phyloP scores from a whole-genome alignment of 92 coral and sea anemone species.

The Parazoanthus atlanticus region DNA sequence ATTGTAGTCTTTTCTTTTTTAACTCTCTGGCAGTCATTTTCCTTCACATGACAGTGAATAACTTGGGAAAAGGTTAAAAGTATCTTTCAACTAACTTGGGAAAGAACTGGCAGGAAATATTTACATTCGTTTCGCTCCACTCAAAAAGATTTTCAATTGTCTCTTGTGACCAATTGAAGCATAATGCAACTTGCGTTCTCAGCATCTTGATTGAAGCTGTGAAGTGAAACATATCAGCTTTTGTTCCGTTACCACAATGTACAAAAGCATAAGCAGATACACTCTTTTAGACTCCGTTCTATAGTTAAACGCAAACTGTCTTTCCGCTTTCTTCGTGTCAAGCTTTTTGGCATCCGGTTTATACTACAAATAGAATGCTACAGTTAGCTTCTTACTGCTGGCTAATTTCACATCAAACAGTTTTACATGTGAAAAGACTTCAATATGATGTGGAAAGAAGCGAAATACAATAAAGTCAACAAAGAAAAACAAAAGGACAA shows the following conservation, averaged over 20 bases:
- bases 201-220: background rate
- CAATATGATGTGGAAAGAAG: background rate
- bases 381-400: background rate
- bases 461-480: background rate
- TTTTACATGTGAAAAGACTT: background rate
- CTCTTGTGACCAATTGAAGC: background rate
- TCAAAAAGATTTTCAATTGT: too few relatives aligned
- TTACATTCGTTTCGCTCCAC: background rate
- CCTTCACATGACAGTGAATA: background rate
- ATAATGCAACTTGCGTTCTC: background rate
- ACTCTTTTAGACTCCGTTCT: background rate
- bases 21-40: background rate
- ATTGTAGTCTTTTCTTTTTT: too few relatives aligned
- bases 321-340: background rate
- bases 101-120: background rate
- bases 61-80: background rate
- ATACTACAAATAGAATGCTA: background rate
- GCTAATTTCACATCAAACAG: background rate
- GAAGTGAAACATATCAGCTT: background rate
- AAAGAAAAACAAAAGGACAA: background rate
- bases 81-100: background rate
- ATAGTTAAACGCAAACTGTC: background rate
- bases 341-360: too few relatives aligned
- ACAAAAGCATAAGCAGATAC: background rate
- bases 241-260: background rate